Evolutionary conservation across 2,888 invertebrate genomes (phyloP), one percentile per base, ranked within the genome.

Genomic region (Panorpa germanica): DNA sequence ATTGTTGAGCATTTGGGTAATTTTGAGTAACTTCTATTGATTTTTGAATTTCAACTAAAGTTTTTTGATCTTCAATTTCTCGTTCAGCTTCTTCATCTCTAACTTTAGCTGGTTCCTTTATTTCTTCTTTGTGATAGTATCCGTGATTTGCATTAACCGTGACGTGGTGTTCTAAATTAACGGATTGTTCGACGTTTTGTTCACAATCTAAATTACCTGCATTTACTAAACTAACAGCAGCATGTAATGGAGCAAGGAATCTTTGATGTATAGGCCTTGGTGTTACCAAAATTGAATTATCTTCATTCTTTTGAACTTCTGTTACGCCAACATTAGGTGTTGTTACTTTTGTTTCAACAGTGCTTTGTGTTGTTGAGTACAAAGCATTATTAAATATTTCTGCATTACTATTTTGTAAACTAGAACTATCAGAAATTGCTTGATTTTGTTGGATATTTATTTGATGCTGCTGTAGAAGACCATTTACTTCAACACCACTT

Each of bases 21-120:
- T 24, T 21, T 13, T 52, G 41, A 39, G 62, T 63, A 33, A 61
- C 48, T 1, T 67, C 67, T 11, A 72, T 52, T 1, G 72, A 72
- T 46, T 70, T 58, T 41, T 73, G 71, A 4, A 75, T 50, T 51
- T 74, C 70, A 2, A 74, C 69, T 19, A 59, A 48, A 1, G 67
- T 66, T 40, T 55, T 63, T 3, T 47, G 30, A 10, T 33, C 31
- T 15, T 33, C 28, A 7, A 34, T 34, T 26, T 38, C 36, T 29
- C 40, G 35, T 29, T 55, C 55, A 34, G 49, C 53, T 7, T 59
- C 52, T 26, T 55, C 53, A 22, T 55, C 45, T 18, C 52, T 37
- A 31, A 58, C 38, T 4, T 14, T 12, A n/a, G 16, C 23, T 13
- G 18, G 25, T 8, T 28, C 23, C 4, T 7, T 14, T 16, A n/a